phyloP scores from a whole-genome alignment of 2,797 vertebrate species.

The Lindbergichthys nudifrons region DNA sequence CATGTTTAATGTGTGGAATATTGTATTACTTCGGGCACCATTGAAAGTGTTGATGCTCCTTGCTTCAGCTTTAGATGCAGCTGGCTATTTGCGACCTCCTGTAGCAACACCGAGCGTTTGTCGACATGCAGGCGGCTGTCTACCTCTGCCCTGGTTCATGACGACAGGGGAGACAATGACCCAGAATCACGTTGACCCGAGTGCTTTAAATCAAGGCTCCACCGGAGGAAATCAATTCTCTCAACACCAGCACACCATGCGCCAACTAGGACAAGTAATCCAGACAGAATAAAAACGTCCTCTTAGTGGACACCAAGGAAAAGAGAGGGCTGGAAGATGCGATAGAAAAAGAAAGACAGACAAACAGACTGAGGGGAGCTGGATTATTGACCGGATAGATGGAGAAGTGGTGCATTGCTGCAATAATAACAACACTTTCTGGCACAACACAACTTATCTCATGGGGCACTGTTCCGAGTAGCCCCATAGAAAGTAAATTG shows the following conservation, averaged over 20 bases:
- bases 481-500: conserved; percentile 9
- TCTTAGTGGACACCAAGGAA: conserved; percentile 59
- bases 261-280: conserved; percentile 84
- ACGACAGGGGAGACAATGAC: conserved; percentile 80
- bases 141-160: conserved; percentile 76
- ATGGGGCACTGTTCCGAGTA: conserved; percentile 2
- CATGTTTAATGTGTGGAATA: conserved; percentile 16
- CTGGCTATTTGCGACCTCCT: conserved; percentile 28
- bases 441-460: conserved; percentile 21
- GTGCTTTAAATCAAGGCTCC: conserved; percentile 78
- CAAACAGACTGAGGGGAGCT: not conserved
- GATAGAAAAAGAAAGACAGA: not conserved
- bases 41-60: conserved; percentile 6
- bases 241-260: conserved; percentile 55
- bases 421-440: conserved; percentile 2
- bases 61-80: conserved; percentile 10
- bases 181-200: conserved; percentile 82
- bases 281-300: conserved; percentile 77
- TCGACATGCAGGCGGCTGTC: conserved; percentile 39
- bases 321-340: conserved; percentile 32
- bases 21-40: conserved; percentile 12
- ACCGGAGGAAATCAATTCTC: conserved; percentile 74
- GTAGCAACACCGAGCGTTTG: conserved; percentile 39
- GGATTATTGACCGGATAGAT: conserved; percentile 20
- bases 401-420: conserved; percentile 8